Base-by-base conservation (phyloP, 2,888 invertebrate genomes). In the Endotricha flammealis region DNA sequence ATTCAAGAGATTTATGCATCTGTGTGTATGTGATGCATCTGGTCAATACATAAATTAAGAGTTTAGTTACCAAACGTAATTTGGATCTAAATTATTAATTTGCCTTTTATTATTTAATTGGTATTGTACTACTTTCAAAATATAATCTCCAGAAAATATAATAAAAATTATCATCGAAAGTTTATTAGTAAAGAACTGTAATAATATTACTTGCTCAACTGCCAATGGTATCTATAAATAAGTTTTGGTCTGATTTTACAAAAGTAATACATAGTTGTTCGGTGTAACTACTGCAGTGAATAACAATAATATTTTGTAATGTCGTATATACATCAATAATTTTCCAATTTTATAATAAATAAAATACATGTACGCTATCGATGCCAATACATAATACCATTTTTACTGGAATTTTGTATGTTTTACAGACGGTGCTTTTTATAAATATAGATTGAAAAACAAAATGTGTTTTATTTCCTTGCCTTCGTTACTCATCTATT, bases 371-470 rank as follows among this genome's bases (percentile, higher is more conserved):
- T 48, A 68, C 53, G 69, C 74, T 71, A 64, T 69, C 51, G 70
- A 80, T 73, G 78, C 75, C 80, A 79, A 79, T 72, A 42, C 36
- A 33, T 33, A 71, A 77, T 71, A 61, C 3, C 51, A 60, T 73
- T 74, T 70, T 72, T 74, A 78, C 68, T 70, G 62, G 64, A 75
- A 72, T 71, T 81, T 86, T 83, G 76, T 83, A 82, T 76, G 78
- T 80, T 83, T 80, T 83, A 85, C 82, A 79, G 80, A 83, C 75
- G 85, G 85, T 86, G 86, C 85, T 86, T 86, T 83, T 79, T 78
- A 78, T 78, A 82, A 83, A 85, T 82, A 83, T 72, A 82, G 60
- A 71, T 54, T 53, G 35, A 29, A 22, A 35, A 25, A 42, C 44
- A 44, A 71, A 66, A 53, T 46, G 34, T 34, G 34, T 32, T 28